Base-by-base conservation (phyloP, 2,797 vertebrate genomes). In the Malacoraja senta region DNA sequence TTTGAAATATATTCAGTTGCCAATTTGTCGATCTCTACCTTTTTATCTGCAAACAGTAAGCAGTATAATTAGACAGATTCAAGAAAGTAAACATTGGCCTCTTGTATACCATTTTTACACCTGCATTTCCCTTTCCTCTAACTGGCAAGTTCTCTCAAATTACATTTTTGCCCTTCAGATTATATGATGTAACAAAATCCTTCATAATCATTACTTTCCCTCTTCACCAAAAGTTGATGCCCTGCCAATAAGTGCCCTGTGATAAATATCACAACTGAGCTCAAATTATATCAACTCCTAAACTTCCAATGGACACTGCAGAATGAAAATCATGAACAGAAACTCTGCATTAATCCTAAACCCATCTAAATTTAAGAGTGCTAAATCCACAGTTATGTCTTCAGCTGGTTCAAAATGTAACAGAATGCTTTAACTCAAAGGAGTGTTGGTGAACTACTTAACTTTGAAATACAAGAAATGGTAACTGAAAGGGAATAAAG, bases 21-120 rank as follows among this genome's bases (percentile, higher is more conserved):
- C 93, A 99, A 96, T 93, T 97, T 96, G 95, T 99, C 98, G 0
- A 99, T 99, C 94, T 99, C 98, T 0, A 97, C 97, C 93, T 99
- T 99, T 95, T 99, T 99, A 95, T 99, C 99, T 99, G 95, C n/a
- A 94, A 65, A 93, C 24, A 91, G 65, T 12, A 81, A 58, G 9
- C 26, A 91, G 81, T 88, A 71, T 71, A 93, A 93, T 0, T 21
- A 13, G 0, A 8, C 0, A 1, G 0, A 24, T 44, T 0, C 0
- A 0, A 38, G 8, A 68, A 88, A 19, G 32, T 32, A 21, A 65
- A 65, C 32, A 65, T n/a, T 15, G 32, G 15, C n/a, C 1, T 19
- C 61, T 29, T 61, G 10, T 86, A n/a, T 26, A 35, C n/a, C n/a
- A 7, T 9, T 3, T 83, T 83, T 83, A 83, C 17, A 1, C 79